Evolutionary conservation across 92 coral and sea anemone species (phyloP), one percentile per base, ranked within the genome.

Genomic region (Heliopora coerulea): DNA sequence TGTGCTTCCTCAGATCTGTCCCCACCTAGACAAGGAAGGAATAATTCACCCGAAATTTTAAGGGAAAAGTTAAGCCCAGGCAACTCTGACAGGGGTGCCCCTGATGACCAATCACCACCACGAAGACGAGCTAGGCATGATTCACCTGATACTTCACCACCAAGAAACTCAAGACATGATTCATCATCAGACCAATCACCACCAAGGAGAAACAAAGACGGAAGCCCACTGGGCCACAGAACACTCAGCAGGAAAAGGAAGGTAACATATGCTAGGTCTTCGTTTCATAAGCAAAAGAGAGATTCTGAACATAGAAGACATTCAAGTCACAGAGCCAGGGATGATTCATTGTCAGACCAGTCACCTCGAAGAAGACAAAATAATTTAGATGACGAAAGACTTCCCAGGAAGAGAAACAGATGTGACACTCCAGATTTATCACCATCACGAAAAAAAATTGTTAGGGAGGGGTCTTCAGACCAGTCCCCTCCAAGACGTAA

Each of bases 111-210:
- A 73, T 40, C 72, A 66, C 61, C 61, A 13, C 61, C 61, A 23
- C 3, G 61, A 28, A 14, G 61, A 56, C 28, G 33, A 17, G 3
- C 12, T 1, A 58, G 85, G 31, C 68, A 63, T 56, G 79, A 49
- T 44, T 65, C 76, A 3, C 62, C 73, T 26, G 87, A 85, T 58
- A 13, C 33, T 3, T 84, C 87, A 49, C 89, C 87, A 29, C 80
- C 83, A 37, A 72, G 81, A 58, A 75, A 72, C 27, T 44, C 31
- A 14, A 78, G 91, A 28, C 89, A 70, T 49, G 91, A 79, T 58
- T 80, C 86, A 0, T 82, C 96, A 72, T 82, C 91, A 32, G 96
- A 89, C 65, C 76, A 73, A 32, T 92, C 96, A 42, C 96, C 97
- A 19, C 91, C 86, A 17, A 84, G 96, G 62, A 77, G 86, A 40